Evolutionary conservation across 1,140 invertebrate genomes (phyloP), one percentile per base, ranked within the genome.

Genomic region (Charaxes varanes): DNA sequence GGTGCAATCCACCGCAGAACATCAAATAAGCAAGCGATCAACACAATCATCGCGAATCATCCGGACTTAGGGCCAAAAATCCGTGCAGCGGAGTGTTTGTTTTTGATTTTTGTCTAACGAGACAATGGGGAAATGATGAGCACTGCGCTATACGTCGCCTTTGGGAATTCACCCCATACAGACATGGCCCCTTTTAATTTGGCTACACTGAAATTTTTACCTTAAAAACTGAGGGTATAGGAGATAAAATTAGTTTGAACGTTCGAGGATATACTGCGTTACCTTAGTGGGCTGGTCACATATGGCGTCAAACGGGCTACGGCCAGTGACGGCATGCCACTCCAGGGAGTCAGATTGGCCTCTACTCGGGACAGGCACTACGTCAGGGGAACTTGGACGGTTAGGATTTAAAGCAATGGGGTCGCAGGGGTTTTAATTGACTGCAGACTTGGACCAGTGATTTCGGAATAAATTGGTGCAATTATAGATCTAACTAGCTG

Each of bases 61-160:
- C 53, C 53, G 44, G 44, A 72, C 66, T 74, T 71, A 72, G 69
- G 66, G 54, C 67, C 69, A 59, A 74, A 78, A 82, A 82, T 80
- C 72, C 65, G 64, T 48, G 42, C 54, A 56, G 54, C 22, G 62
- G n/a, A 72, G 66, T 79, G 78, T 82, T 82, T 82, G 76, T 80
- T 82, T 82, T 82, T 82, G 78, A 82, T 82, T 82, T 82, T 79
- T 79, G 78, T 82, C 69, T 82, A 82, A 79, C 78, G 78, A 82
- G 78, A 82, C 78, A 82, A 82, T 82, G 71, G 78, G 78, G 78
- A 79, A 79, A 82, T 80, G 74, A 82, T 79, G 78, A 82, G 73
- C 68, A 64, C 61, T 51, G 65, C 47, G 62, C 61, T 50, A 61
- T 58, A 74, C 69, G 62, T 65, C 62, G 61, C 74, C 78, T 78